Base-by-base conservation (phyloP, 2,888 invertebrate genomes). In the Lypha dubia region DNA sequence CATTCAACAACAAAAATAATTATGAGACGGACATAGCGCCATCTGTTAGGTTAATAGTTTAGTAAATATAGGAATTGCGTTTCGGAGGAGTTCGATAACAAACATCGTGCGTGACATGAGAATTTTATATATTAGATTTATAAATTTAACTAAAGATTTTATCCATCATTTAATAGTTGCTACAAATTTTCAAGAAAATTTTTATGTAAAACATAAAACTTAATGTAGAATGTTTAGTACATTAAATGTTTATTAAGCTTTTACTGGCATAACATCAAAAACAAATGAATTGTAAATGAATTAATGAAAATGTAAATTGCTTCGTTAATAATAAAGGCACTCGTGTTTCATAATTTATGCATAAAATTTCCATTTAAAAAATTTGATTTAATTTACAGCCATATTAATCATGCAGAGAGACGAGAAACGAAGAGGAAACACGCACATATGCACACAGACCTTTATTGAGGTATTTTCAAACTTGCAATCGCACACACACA, bases 281-380 rank as follows among this genome's bases (percentile, higher is more conserved):
- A 53, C 3, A 28, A 53, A 32, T 75, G 41, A 65, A 44, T 17
- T 35, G 35, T 58, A 32, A 65, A 65, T 32, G 41, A 65, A 65
- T 32, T 46, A 28, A 63, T 17, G 41, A 4, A 76, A 49, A 68
- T 62, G 60, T 11, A 77, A 62, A 70, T 62, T 9, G 15, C 20
- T 63, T 56, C 44, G 51, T 46, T 77, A 32, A 71, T 60, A 22
- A 71, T 67, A 60, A 77, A 41, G 24, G 67, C 71, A 60, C 51
- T 68, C 41, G 32, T 20, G 22, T 62, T 60, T 38, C 22, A 76
- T 84, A 76, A 75, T 65, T 79, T 67, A 84, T 71, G 76, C 76
- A 76, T 67, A 38, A 67, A 76, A 62, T 53, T 77, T 15, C 28
- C 24, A n/a, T n/a, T 80, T 51, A 20, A 38, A 60, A 51, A 65